Percentiles rank a stretch among this genome's conserved stretches.
phyloP scores from a whole-genome alignment of 2,113 vertebrate genomes.

The Cryptomyrus ogoouensis region DNA sequence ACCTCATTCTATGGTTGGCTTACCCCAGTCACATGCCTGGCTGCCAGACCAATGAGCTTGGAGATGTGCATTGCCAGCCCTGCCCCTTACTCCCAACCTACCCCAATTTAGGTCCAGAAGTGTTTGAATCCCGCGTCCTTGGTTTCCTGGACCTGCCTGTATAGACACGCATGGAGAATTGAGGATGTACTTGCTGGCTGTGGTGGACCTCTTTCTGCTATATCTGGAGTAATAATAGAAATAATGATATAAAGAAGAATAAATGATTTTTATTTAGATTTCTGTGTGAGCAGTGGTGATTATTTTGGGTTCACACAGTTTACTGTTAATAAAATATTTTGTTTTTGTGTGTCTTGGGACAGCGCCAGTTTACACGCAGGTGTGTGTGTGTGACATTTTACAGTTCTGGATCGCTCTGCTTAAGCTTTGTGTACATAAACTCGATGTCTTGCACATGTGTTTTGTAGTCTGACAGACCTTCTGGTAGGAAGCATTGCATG shows the following conservation, averaged over 20 bases:
- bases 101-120: conserved; percentile 21
- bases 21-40: conserved; percentile 46
- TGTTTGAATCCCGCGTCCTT: conserved; percentile 35
- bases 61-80: conserved; percentile 30
- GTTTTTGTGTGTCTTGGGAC: neutral
- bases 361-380: neutral
- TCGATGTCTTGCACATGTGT: neutral
- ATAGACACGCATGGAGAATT: conserved; percentile 65
- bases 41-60: conserved; percentile 55
- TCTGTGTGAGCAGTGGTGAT: conserved; percentile 24
- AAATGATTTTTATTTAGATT: conserved; percentile 74
- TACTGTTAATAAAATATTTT: neutral
- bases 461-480: neutral
- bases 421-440: neutral
- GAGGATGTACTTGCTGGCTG: conserved; percentile 55
- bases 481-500: neutral
- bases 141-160: conserved; percentile 24
- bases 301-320: neutral
- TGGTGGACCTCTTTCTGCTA: conserved; percentile 58
- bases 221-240: conserved; percentile 46
- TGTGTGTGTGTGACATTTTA: neutral
- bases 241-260: conserved; percentile 58
- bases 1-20: conserved; percentile 46
- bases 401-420: neutral
- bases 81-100: conserved; percentile 28